Evolutionary conservation across 2,888 invertebrate species (phyloP), one percentile per base, ranked within the genome.

Genomic region (Dryobota labecula): DNA sequence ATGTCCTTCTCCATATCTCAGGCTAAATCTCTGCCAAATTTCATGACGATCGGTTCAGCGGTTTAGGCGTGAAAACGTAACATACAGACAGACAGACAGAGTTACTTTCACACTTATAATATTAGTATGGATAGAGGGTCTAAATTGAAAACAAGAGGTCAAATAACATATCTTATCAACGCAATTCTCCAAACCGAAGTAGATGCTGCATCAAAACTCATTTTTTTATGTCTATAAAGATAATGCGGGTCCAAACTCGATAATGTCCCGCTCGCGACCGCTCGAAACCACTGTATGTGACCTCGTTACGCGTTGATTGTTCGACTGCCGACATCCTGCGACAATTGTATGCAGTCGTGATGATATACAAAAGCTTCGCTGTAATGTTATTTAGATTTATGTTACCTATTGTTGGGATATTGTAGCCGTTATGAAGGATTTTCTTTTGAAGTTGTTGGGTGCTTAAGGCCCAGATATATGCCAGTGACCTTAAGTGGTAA

Each of bases 311-410:
- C 49, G 54, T 64, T 76, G 70, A 80, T 80, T 83, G 74, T 78
- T 58, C 76, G 81, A 72, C 83, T 83, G 57, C 75, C 30, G 33
- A 72, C 81, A 79, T 81, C 81, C 81, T 81, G 75, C 69, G 43
- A 24, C 83, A 75, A 81, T 79, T 83, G 80, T 70, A 75, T 79
- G 77, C 72, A 75, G 62, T 73, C 73, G 78, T 84, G 78, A 80
- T 76, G n/a, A n/a, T 63, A 47, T 57, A 84, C 76, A 77, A 80
- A 82, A 83, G 72, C 73, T 76, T 58, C 45, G 36, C 49, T 60
- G 45, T 74, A 66, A 70, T 70, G 70, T 73, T 69, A 76, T 78
- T 74, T 72, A 76, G 70, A 83, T 82, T 76, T 68, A 76, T 76
- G n/a, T 56, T 74, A 58, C 36, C 47, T 47, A 63, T 76, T 76